Evolutionary conservation across 2,797 vertebrate genomes (phyloP).

Genomic region (Iguana delicatissima): DNA sequence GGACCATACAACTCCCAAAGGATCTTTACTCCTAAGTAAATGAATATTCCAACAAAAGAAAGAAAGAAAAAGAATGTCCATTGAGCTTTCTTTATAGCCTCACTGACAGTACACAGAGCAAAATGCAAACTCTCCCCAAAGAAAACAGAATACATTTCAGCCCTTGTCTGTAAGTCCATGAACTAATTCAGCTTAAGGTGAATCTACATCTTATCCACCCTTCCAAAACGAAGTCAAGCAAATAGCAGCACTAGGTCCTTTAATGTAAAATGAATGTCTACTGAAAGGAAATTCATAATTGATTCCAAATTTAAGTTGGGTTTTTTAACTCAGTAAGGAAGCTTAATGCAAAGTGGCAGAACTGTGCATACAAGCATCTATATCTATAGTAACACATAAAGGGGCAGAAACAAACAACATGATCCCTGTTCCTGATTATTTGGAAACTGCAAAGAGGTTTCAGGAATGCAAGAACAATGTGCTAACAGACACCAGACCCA

Average conservation of each 20-base stretch:
- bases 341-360: background rate
- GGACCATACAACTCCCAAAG: conserved; percentile 11
- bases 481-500: conserved; percentile 13
- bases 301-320: background rate
- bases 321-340: background rate
- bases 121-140: background rate
- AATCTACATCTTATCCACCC: background rate
- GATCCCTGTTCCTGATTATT: background rate
- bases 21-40: background rate
- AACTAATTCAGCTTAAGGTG: background rate
- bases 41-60: background rate
- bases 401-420: background rate
- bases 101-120: conserved; percentile 5
- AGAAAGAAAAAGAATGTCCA: background rate
- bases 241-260: background rate
- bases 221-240: background rate
- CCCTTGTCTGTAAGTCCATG: background rate
- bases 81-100: background rate
- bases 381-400: conserved; percentile 2
- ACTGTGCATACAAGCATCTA: background rate
- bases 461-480: conserved; percentile 31
- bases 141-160: background rate
- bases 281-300: background rate
- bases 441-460: background rate
- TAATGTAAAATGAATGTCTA: background rate